phyloP scores from a whole-genome alignment of 2,113 vertebrate genomes.

The Cheilinus undulatus region DNA sequence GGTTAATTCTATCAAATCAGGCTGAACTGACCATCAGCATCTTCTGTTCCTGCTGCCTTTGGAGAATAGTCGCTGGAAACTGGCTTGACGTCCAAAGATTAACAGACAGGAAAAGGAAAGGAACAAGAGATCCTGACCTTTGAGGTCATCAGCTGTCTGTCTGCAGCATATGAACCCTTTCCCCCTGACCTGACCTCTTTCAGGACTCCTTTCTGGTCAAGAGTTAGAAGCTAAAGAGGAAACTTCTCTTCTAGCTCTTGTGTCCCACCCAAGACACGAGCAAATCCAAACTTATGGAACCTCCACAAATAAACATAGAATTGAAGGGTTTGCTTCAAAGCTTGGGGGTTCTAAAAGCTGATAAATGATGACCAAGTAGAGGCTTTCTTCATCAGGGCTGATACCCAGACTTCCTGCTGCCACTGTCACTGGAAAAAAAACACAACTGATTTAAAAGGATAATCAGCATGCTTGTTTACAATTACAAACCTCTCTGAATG shows the following conservation, averaged over 20 bases:
- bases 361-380: conserved; percentile 19
- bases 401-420: conserved; percentile 48
- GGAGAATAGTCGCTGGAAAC: conserved; percentile 20
- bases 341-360: conserved; percentile 31
- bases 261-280: conserved; percentile 35
- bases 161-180: conserved; percentile 13
- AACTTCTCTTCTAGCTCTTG: neutral
- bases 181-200: conserved; percentile 22
- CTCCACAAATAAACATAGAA: conserved; percentile 22
- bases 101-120: conserved; percentile 69
- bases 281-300: conserved; percentile 35
- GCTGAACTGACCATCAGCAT: conserved; percentile 18
- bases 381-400: conserved; percentile 59
- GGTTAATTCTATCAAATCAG: conserved; percentile 25
- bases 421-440: too few species aligned
- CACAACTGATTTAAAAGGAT: too few species aligned
- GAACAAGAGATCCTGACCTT: conserved; percentile 60
- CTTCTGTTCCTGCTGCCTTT: conserved; percentile 51
- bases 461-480: too few species aligned
- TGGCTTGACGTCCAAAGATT: conserved; percentile 47
- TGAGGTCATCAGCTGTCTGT: conserved; percentile 56
- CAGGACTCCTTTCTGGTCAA: conserved; percentile 9
- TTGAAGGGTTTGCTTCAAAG: conserved; percentile 22
- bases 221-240: conserved; percentile 23
- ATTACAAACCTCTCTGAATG: too few species aligned